phyloP scores from a whole-genome alignment of 2,113 vertebrate species.

The Crotalus viridis region DNA sequence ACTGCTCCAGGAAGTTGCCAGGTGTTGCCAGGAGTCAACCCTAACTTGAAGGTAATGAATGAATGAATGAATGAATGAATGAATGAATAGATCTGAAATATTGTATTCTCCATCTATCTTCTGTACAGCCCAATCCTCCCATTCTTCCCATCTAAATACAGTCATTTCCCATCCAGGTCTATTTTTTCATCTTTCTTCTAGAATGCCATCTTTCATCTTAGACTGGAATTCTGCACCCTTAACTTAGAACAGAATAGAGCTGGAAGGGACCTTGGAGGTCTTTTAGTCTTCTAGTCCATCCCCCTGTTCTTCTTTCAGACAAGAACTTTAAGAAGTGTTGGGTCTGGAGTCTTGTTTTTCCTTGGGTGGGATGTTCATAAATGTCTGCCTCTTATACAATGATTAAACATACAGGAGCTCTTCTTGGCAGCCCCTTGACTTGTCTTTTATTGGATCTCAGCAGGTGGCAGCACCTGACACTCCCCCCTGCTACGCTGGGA shows the following conservation, averaged over 20 bases:
- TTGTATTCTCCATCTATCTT: not conserved
- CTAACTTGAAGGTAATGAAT: not conserved
- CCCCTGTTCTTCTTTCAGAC: not conserved
- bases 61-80: not conserved
- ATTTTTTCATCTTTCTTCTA: conserved; percentile 26
- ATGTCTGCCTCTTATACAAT: not conserved
- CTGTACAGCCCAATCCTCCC: not conserved
- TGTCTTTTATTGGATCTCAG: not conserved
- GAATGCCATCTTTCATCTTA: not conserved
- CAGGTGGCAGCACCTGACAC: not conserved
- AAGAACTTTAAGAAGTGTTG: not conserved
- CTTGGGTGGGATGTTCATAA: not conserved
- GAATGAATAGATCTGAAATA: not conserved
- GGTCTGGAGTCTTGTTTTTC: not conserved
- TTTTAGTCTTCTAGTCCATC: too few species aligned
- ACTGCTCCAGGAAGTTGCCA: not conserved
- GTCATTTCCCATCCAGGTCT: conserved; percentile 39
- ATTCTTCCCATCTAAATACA: conserved; percentile 46
- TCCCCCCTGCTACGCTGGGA: not conserved
- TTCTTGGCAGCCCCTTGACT: not conserved
- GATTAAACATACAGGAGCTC: not conserved
- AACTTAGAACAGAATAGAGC: not conserved
- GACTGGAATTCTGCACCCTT: not conserved
- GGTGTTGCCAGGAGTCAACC: not conserved
- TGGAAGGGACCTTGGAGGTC: too few species aligned